A percentile compares a stretch with the other conserved stretches of the same genome.
Evolutionary conservation across 1,140 invertebrate species (phyloP).

Genomic region (Drosophila eugracilis): DNA sequence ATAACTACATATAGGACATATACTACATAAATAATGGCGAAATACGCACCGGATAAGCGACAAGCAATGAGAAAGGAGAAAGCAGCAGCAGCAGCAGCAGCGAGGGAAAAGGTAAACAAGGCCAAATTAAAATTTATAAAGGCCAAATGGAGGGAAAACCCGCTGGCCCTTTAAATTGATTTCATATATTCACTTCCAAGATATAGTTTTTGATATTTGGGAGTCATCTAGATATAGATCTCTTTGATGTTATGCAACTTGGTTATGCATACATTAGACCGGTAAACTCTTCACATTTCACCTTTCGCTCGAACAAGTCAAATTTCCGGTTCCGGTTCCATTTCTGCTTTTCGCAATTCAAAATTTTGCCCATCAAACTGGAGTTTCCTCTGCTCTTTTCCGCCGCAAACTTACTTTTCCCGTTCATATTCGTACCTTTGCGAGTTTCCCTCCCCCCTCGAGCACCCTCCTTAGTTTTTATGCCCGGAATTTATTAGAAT

Average conservation of each 20-base stretch:
- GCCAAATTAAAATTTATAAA: conserved; percentile 56
- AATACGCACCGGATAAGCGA: conserved; percentile 28
- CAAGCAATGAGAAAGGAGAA: conserved; percentile 29
- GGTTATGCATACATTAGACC: conserved; percentile 15
- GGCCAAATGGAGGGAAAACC: conserved; percentile 17
- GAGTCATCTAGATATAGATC: too few relatives aligned
- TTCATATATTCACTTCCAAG: too few relatives aligned
- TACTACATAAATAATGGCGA: conserved; percentile 24
- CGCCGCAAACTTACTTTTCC: conserved; percentile 13
- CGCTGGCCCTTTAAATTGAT: too few relatives aligned
- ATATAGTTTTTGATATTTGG: too few relatives aligned
- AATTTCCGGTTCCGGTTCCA: conserved; percentile 13
- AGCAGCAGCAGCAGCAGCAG: conserved; percentile 4
- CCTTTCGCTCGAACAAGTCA: conserved; percentile 25
- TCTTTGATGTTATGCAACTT: conserved; percentile 16
- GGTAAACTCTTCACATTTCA: conserved; percentile 17
- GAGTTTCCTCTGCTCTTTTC: conserved; percentile 6
- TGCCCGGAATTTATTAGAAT: conserved; percentile 26
- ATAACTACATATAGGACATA: too few relatives aligned
- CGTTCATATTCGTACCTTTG: conserved; percentile 1
- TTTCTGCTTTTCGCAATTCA: conserved; percentile 9
- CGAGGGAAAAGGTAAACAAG: conserved; percentile 47
- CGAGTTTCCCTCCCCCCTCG: background rate
- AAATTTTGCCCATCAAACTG: conserved; percentile 29
- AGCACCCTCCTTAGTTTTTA: conserved; percentile 12